A percentile compares a stretch with the other conserved stretches of the same genome.
Conservation (phyloP, 2,113 vertebrate genomes). For the Lycaon pictus region DNA sequence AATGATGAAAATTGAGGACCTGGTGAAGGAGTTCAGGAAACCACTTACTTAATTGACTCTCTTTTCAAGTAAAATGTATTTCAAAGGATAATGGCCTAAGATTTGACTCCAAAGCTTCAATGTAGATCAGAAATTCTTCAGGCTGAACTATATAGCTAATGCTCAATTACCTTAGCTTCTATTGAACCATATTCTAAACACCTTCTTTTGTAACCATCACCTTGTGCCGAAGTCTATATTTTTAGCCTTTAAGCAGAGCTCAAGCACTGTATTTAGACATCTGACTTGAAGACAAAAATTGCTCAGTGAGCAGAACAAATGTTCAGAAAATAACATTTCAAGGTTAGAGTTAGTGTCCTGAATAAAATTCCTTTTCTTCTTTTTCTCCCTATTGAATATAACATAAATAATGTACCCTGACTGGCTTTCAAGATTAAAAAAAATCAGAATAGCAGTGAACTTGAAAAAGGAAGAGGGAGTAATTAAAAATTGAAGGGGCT, state of each 20-base stretch:
- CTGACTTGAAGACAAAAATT: constrained; percentile 82
- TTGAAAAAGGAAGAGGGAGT: constrained; percentile 54
- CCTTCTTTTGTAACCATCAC: constrained; percentile 74
- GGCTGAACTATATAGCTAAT: constrained; percentile 57
- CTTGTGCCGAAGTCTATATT: constrained; percentile 75
- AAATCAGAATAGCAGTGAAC: constrained; percentile 65
- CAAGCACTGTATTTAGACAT: constrained; percentile 77
- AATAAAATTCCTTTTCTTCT: constrained; percentile 76
- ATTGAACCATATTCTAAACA: constrained; percentile 73
- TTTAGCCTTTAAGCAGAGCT: constrained; percentile 81
- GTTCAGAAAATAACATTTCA: constrained; percentile 80
- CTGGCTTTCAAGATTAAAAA: constrained; percentile 74
- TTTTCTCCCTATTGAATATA: constrained; percentile 64
- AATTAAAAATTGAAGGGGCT: constrained; percentile 74
- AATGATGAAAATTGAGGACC: constrained; percentile 51
- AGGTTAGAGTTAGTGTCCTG: constrained; percentile 78
- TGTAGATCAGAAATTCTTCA: constrained; percentile 54
- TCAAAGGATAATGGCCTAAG: constrained; percentile 56
- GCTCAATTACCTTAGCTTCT: constrained; percentile 68
- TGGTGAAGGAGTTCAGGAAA: constrained; percentile 56
- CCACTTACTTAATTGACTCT: constrained; percentile 55
- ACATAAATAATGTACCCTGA: constrained; percentile 71
- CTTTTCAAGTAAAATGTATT: constrained; percentile 51
- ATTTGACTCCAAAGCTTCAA: constrained; percentile 62
- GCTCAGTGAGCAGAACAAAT: constrained; percentile 78